A percentile compares a stretch with the other conserved stretches of the same genome.
These are phyloP conservation scores for Hydra vulgaris DNA, from an alignment of 30 jellyfish, hydroid and myxozoan species.

Conservation along the genomic window DNA sequence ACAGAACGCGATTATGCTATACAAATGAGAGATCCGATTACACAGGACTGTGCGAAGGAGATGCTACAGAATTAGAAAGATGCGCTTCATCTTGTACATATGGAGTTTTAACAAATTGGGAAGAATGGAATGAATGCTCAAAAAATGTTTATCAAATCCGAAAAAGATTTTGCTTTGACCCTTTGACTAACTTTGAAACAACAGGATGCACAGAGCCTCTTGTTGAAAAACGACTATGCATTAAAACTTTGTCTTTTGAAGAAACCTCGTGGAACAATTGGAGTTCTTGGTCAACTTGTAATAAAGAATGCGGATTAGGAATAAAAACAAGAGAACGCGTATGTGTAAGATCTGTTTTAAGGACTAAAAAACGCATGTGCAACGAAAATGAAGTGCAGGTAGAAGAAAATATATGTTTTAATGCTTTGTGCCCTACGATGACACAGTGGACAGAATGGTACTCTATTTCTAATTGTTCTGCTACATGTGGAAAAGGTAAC, in stretches of 20 bases:
- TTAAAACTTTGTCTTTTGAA: constrained; percentile 31
- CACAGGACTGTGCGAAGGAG: constrained; percentile 49
- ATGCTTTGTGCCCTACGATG: constrained; percentile 45
- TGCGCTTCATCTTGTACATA: constrained; percentile 78
- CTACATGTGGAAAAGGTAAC: constrained; percentile 37
- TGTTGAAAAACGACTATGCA: constrained; percentile 45
- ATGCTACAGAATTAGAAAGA: constrained; percentile 39
- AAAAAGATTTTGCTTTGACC: constrained; percentile 58
- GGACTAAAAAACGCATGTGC: constrained; percentile 31
- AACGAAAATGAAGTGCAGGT: constrained; percentile 60
- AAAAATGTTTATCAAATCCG: constrained; percentile 54
- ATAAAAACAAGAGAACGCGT: constrained; percentile 64
- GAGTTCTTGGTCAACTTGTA: constrained; percentile 86
- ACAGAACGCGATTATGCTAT: constrained; percentile 66
- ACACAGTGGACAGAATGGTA: constrained; percentile 79
- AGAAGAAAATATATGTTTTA: constrained; percentile 52
- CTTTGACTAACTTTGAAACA: constrained; percentile 49
- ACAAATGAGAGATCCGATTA: constrained; percentile 31
- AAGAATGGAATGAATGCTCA: constrained; percentile 77
- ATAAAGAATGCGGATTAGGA: constrained; percentile 81
- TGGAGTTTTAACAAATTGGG: constrained; percentile 63
- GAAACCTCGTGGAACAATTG: constrained; percentile 85
- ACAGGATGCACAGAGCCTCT: constrained; percentile 48
- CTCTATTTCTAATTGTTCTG: constrained; percentile 53
- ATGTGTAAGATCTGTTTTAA: constrained; percentile 75